Evolutionary conservation across 2,888 invertebrate species (phyloP), one percentile per base, ranked within the genome.

Genomic region (Pheosia gnoma): DNA sequence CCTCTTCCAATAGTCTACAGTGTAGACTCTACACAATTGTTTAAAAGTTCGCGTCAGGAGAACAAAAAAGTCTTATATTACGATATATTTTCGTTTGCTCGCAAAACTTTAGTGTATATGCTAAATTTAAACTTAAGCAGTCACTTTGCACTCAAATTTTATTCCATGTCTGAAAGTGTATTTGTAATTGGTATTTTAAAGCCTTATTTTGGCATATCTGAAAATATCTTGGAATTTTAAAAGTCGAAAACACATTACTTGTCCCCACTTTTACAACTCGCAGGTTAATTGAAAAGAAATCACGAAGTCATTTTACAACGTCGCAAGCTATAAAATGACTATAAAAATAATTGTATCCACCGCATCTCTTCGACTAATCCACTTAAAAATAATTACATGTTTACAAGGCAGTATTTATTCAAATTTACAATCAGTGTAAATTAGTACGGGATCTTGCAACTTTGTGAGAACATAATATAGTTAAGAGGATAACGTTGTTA

Each of bases 211-310:
- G 61, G 57, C 41, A 52, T 68, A 57, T 61, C 62, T 60, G 58
- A 65, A 65, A 49, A 49, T 43, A 41, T 36, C 41, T 58, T 49
- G 55, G 66, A 60, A 71, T 70, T 62, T 60, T 69, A 70, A 78
- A 71, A 60, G 64, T 65, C 62, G 70, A 78, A 75, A 78, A 68
- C 63, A 58, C 67, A 51, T 58, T 59, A 65, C 63, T 39, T 53
- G 59, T 60, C 55, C 63, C 60, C 53, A 59, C 70, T 75, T 69
- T 62, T 57, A 70, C 53, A 65, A 54, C 57, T 62, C 55, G 10
- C 47, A 63, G 59, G 60, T 72, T 74, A 78, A 78, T 81, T 72
- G 67, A 72, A 78, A 75, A 63, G 58, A 64, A 69, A 72, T 74
- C 66, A 72, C 60, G 62, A 36, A 53, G 45, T 53, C 62, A 60